Percentiles rank a stretch among this genome's conserved stretches.
Conservation (phyloP, 2,888 invertebrate genomes). For the Heteromyza rotundicornis region DNA sequence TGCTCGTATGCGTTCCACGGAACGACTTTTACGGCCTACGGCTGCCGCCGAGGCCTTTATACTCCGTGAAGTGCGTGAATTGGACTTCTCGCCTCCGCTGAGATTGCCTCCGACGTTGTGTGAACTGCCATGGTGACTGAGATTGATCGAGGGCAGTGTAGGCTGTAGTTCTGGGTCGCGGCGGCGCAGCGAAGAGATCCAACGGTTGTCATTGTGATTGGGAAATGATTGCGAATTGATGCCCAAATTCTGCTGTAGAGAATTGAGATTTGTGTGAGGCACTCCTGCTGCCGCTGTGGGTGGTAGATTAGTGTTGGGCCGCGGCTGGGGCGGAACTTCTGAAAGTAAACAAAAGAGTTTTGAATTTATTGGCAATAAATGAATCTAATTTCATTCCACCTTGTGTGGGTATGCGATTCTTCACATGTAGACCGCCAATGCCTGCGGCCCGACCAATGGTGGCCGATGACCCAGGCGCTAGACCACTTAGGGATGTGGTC, state of each 20-base stretch:
- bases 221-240: slow-evolving; percentile 46
- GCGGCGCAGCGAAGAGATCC: slow-evolving; percentile 72
- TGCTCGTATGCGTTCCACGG: slow-evolving; percentile 61
- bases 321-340: slow-evolving; percentile 63
- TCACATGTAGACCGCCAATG: slow-evolving; percentile 44
- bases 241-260: slow-evolving; percentile 12
- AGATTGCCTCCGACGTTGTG: slow-evolving; percentile 63
- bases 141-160: slow-evolving; percentile 69
- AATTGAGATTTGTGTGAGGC: slow-evolving; percentile 25
- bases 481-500: slow-evolving; percentile 22
- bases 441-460: slow-evolving; percentile 38
- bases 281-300: slow-evolving; percentile 28
- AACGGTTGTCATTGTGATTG: slow-evolving; percentile 67
- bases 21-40: slow-evolving; percentile 61
- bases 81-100: slow-evolving; percentile 42
- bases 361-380: not conserved
- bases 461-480: slow-evolving; percentile 30
- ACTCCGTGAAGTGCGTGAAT: slow-evolving; percentile 45
- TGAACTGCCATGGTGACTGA: slow-evolving; percentile 58
- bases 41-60: slow-evolving; percentile 48
- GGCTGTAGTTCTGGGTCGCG: slow-evolving; percentile 72
- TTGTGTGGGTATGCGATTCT: slow-evolving; percentile 61
- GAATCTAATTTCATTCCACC: slow-evolving; percentile 52
- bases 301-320: slow-evolving; percentile 48
- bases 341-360: slow-evolving; percentile 32